These are phyloP conservation scores for Rhopalosiphum nymphaeae DNA, from an alignment of 2,888 invertebrate species.

Conservation along the genomic window DNA sequence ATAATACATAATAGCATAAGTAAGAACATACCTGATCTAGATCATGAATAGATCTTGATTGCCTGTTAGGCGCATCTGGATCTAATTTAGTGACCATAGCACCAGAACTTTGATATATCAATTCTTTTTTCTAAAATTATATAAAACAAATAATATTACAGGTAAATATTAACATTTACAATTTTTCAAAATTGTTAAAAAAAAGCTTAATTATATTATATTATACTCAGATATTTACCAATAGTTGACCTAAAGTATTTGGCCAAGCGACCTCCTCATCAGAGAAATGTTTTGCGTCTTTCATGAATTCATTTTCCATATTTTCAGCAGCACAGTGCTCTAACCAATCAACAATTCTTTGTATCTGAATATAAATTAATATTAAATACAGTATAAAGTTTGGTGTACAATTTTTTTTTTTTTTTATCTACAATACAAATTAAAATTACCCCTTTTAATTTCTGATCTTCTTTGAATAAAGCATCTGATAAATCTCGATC, in stretches of 20 bases:
- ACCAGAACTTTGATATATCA: constrained; percentile 75
- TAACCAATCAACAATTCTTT: constrained; percentile 92
- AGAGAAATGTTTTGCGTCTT: constrained; percentile 80
- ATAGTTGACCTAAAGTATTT: constrained; percentile 86
- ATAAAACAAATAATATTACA: background rate
- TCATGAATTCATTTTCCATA: constrained; percentile 70
- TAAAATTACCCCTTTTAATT: constrained; percentile 71
- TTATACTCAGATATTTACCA: constrained; percentile 69
- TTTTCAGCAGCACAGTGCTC: constrained; percentile 83
- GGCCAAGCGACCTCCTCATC: constrained; percentile 91
- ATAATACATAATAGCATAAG: background rate
- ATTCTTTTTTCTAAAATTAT: constrained; percentile 68
- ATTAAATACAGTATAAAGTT: background rate
- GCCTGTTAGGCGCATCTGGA: constrained; percentile 89
- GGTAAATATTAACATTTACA: background rate
- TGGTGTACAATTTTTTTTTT: background rate
- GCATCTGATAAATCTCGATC: constrained; percentile 75
- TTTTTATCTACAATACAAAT: background rate
- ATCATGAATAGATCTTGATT: constrained; percentile 84
- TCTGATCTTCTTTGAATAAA: constrained; percentile 74
- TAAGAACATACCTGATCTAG: constrained; percentile 76
- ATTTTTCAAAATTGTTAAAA: background rate
- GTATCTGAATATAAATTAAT: constrained; percentile 72
- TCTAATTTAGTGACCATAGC: constrained; percentile 81
- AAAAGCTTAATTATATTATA: background rate